phyloP scores from a whole-genome alignment of 2,797 vertebrate species.

The Loriculus beryllinus region DNA sequence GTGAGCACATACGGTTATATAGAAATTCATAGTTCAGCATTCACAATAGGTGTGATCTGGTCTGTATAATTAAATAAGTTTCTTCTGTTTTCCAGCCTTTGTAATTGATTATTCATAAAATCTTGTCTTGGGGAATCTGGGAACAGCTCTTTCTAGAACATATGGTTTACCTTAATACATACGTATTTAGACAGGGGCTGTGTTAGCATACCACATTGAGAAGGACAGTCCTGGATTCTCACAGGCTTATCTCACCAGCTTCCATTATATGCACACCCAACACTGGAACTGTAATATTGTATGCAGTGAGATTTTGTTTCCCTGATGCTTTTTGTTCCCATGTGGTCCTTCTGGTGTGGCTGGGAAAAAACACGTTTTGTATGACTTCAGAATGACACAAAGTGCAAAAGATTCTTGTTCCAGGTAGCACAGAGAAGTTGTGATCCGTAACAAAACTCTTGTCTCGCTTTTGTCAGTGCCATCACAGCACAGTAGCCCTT shows the following conservation, averaged over 20 bases:
- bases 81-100: background rate
- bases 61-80: background rate
- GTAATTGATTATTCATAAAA: background rate
- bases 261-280: background rate
- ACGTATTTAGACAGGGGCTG: background rate
- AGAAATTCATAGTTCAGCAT: background rate
- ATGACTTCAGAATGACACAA: background rate
- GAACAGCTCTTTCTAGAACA: background rate
- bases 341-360: background rate
- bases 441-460: background rate
- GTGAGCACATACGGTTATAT: background rate
- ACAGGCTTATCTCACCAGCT: background rate
- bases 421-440: accelerated
- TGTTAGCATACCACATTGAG: background rate
- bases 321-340: background rate
- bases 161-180: background rate
- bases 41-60: background rate
- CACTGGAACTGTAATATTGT: background rate
- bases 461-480: background rate
- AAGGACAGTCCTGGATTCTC: background rate
- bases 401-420: background rate
- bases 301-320: background rate
- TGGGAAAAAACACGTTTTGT: accelerated
- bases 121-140: background rate
- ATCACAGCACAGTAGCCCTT: background rate